Evolutionary conservation across 1,140 invertebrate species (phyloP).

Genomic region (Oscheius sp.): DNA sequence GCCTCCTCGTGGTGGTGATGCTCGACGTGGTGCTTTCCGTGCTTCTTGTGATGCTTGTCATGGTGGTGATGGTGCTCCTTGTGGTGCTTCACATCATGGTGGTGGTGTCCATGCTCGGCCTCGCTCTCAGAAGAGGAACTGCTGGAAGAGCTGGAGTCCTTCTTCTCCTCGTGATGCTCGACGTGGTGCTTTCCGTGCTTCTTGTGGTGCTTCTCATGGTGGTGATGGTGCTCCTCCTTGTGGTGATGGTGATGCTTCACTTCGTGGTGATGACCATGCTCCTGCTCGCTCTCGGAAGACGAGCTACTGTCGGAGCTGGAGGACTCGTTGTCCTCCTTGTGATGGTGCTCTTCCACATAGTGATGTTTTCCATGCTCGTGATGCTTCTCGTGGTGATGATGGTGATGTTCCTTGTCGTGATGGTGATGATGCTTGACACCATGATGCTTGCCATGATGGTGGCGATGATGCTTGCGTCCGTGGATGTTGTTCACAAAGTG

Average conservation of each 20-base stretch:
- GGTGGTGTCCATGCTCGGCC: no score
- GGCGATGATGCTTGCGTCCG: not conserved
- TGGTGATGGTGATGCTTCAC: not conserved
- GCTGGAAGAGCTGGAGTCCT: no score
- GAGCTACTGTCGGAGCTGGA: conserved; percentile 5
- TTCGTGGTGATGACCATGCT: not conserved
- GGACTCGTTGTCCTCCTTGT: not conserved
- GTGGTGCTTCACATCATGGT: no score
- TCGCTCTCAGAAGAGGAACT: no score
- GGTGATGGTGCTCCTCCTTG: not conserved
- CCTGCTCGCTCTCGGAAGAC: conserved; percentile 3
- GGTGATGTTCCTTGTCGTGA: not conserved
- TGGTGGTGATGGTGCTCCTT: no score
- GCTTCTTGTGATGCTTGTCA: no score
- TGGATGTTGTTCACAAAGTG: not conserved
- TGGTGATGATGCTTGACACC: not conserved
- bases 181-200: not conserved
- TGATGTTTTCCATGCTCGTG: not conserved
- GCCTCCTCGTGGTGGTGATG: no score
- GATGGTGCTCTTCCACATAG: not conserved
- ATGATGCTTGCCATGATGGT: not conserved
- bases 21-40: no score
- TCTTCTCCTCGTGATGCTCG: no score
- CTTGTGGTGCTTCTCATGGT: not conserved
- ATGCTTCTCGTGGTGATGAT: not conserved